Conservation (phyloP, 2,888 invertebrate species). For the Rhagonycha fulva region DNA sequence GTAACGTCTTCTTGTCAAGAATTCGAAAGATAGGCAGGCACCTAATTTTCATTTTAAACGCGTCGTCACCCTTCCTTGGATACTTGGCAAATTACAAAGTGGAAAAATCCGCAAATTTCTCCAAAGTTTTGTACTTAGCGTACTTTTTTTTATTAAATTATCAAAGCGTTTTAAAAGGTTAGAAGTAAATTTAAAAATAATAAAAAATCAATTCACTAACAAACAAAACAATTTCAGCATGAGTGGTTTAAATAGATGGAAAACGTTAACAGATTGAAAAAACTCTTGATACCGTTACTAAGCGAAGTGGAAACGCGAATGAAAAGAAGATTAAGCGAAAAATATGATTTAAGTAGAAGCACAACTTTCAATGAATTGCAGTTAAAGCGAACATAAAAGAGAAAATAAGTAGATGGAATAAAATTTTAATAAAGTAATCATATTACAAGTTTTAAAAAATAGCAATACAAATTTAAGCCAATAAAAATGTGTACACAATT, state of each 20-base stretch:
- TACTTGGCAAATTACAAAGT: neutral
- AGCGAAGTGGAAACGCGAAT: neutral
- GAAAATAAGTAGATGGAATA: neutral
- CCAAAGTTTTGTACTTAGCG: neutral
- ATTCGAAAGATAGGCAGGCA: neutral
- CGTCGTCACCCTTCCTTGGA: neutral
- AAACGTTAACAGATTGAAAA: neutral
- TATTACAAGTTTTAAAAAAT: neutral
- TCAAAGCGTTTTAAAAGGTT: neutral
- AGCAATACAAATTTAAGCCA: neutral
- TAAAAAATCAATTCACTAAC: neutral
- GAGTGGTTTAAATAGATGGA: neutral
- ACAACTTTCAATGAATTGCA: neutral
- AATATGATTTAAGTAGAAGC: neutral
- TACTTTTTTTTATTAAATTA: neutral
- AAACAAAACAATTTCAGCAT: neutral
- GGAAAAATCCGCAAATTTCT: neutral
- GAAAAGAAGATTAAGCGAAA: neutral
- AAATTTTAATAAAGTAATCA: neutral
- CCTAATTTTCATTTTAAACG: neutral
- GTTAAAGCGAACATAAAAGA: neutral
- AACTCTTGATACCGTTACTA: neutral
- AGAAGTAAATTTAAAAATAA: neutral
- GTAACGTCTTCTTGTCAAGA: neutral
- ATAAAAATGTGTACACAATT: neutral